phyloP scores from a whole-genome alignment of 1,140 invertebrate genomes.

The Popillia japonica region DNA sequence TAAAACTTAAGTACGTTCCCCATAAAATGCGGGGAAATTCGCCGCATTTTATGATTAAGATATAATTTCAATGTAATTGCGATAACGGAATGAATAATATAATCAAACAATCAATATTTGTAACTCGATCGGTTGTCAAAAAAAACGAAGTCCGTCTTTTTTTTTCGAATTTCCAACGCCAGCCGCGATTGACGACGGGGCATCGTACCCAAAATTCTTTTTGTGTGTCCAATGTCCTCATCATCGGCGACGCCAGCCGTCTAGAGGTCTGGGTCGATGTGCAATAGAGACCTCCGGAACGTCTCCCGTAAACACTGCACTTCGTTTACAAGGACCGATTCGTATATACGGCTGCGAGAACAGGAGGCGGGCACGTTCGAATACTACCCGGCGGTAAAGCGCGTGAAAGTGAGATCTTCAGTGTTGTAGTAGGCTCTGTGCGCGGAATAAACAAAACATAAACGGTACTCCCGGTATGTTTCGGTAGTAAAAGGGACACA shows the following conservation, averaged over 20 bases:
- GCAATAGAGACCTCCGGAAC: not conserved
- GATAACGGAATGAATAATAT: not conserved
- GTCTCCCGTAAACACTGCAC: not conserved
- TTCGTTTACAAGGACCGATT: too few species aligned
- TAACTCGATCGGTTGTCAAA: not conserved
- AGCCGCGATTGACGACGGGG: not conserved
- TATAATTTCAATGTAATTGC: too few species aligned
- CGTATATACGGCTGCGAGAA: not conserved
- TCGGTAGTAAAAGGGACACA: too few species aligned
- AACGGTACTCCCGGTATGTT: too few species aligned
- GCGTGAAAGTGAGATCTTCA: not conserved
- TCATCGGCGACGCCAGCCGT: not conserved
- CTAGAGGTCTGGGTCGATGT: constrained; percentile 16
- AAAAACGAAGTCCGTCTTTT: not conserved
- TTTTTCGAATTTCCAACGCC: not conserved
- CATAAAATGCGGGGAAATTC: too few species aligned
- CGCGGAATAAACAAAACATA: too few species aligned
- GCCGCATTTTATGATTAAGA: too few species aligned
- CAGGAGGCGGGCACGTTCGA: not conserved
- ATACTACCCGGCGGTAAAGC: not conserved
- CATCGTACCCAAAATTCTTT: not conserved
- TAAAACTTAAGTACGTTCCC: too few species aligned
- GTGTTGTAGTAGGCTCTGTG: too few species aligned
- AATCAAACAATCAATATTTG: not conserved
- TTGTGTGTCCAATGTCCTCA: not conserved